Percentiles rank a stretch among this genome's conserved stretches.
Conservation (phyloP, 2,888 invertebrate genomes). For the Ornithoptera priamus region DNA sequence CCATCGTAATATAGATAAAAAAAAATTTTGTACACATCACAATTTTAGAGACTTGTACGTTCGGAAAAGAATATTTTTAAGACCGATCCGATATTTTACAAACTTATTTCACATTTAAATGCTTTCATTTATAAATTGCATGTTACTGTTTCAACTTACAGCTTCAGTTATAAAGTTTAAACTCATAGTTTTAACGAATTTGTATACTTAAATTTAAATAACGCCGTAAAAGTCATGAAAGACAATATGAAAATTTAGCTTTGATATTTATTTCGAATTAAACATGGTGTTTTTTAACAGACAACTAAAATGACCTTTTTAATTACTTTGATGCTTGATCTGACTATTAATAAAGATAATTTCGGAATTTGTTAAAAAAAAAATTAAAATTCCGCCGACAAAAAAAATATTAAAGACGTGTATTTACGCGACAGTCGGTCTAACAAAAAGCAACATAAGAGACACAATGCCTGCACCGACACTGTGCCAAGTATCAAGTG, state of each 20-base stretch:
- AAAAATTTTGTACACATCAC: background rate
- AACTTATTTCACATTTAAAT: too few species aligned
- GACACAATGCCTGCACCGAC: slow-evolving; percentile 27
- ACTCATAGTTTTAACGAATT: background rate
- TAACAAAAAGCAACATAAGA: slow-evolving; percentile 26
- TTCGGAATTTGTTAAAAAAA: too few species aligned
- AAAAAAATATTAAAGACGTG: too few species aligned
- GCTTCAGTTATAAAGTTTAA: background rate
- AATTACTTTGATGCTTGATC: too few species aligned
- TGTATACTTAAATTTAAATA: background rate
- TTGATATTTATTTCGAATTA: too few species aligned
- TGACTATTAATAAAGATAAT: too few species aligned
- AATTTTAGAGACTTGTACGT: background rate
- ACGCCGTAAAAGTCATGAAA: background rate
- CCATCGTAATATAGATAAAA: background rate
- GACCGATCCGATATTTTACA: background rate
- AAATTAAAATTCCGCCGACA: too few species aligned
- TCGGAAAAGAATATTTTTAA: background rate
- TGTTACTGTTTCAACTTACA: background rate
- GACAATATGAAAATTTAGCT: background rate
- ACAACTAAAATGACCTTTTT: too few species aligned
- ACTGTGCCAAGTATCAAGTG: slow-evolving; percentile 47
- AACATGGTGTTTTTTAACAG: too few species aligned
- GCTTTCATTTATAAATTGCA: background rate
- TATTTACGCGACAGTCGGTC: background rate